Percentiles rank a stretch among this genome's conserved stretches.
Evolutionary conservation across 2,888 invertebrate genomes (phyloP).

Genomic region (Drosophila cognata): DNA sequence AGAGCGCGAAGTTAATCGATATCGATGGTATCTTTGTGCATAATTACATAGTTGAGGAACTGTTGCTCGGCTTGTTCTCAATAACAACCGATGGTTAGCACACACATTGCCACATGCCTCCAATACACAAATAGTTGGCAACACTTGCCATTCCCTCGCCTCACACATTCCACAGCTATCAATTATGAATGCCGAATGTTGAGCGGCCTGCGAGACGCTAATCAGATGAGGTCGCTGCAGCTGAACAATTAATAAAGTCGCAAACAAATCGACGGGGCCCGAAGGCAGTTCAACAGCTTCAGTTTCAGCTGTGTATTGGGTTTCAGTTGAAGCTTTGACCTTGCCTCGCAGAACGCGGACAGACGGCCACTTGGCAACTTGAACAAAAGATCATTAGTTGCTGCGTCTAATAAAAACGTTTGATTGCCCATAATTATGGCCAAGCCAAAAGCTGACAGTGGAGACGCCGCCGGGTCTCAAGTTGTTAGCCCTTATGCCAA

Average conservation of each 20-base stretch:
- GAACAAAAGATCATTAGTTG: constrained; percentile 65
- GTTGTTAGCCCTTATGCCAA: constrained; percentile 52
- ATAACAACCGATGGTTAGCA: constrained; percentile 21
- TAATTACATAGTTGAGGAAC: constrained; percentile 11
- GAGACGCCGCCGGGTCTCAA: constrained; percentile 46
- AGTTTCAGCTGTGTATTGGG: constrained; percentile 8
- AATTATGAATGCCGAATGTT: constrained; percentile 51
- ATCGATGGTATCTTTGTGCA: not conserved
- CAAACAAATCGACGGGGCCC: constrained; percentile 19
- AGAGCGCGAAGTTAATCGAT: not conserved
- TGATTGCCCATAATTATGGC: constrained; percentile 72
- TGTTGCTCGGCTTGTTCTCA: not conserved
- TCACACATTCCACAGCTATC: constrained; percentile 53
- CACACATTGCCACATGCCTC: constrained; percentile 27
- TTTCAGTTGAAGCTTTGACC: constrained; percentile 38
- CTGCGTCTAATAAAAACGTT: constrained; percentile 68
- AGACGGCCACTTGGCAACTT: constrained; percentile 9
- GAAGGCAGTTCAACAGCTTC: constrained; percentile 9
- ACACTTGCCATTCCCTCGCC: constrained; percentile 29
- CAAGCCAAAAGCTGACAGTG: constrained; percentile 52
- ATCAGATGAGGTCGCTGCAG: constrained; percentile 36
- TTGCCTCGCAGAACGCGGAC: constrained; percentile 25
- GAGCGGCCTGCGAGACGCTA: constrained; percentile 43
- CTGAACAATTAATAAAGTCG: constrained; percentile 39
- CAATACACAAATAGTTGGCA: constrained; percentile 33